phyloP scores from a whole-genome alignment of 2,797 vertebrate genomes.

The Uromys caudimaculatus region DNA sequence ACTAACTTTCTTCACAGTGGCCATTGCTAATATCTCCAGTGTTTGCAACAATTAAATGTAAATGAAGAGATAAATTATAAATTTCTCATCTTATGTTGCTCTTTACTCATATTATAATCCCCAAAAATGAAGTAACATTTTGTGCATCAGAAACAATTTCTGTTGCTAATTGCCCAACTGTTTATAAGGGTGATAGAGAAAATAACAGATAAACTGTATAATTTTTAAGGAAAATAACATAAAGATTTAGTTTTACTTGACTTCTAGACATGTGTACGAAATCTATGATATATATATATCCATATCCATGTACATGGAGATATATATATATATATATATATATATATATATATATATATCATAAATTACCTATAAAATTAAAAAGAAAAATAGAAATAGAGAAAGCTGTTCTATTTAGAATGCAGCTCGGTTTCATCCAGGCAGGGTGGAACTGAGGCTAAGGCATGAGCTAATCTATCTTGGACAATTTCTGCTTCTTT shows the following conservation, averaged over 20 bases:
- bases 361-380: slow-evolving; percentile 45
- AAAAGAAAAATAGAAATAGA: not conserved
- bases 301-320: no score
- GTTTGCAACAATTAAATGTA: not conserved
- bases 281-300: not conserved
- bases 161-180: slow-evolving; percentile 11
- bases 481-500: slow-evolving; percentile 27
- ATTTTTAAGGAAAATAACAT: slow-evolving; percentile 53
- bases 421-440: not conserved
- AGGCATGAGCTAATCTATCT: not conserved
- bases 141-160: slow-evolving; percentile 45
- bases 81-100: slow-evolving; percentile 21
- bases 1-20: not conserved
- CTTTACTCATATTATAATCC: slow-evolving; percentile 1
- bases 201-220: slow-evolving; percentile 9
- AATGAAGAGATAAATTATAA: slow-evolving; percentile 25
- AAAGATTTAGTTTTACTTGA: slow-evolving; percentile 57
- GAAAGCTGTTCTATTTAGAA: slow-evolving; percentile 13
- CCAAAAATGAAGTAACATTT: not conserved
- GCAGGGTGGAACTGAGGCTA: not conserved
- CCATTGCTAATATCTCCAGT: not conserved
- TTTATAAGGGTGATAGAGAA: slow-evolving; percentile 49
- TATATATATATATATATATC: not conserved
- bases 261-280: slow-evolving; percentile 1
- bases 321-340: not conserved